Percentiles rank a stretch among this genome's conserved stretches.
Conservation (phyloP, 2,888 invertebrate genomes). For the Melipona bicolor region DNA sequence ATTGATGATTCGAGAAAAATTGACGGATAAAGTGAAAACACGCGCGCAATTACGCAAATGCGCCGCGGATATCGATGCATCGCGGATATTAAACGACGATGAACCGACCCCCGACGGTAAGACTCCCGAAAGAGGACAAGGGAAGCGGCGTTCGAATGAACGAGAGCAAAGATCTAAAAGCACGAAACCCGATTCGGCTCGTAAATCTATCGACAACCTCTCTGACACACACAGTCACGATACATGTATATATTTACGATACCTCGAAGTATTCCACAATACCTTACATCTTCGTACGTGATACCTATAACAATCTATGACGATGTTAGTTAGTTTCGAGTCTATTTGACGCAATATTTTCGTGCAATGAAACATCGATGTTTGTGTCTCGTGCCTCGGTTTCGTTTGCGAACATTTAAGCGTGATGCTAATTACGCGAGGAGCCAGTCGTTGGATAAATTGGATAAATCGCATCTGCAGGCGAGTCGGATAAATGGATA, state of each 20-base stretch:
- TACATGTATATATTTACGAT: conserved; percentile 74
- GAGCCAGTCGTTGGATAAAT: conserved; percentile 67
- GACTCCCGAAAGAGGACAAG: conserved; percentile 10
- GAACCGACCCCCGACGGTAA: conserved; percentile 16
- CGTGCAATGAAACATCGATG: neutral
- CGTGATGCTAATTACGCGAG: neutral
- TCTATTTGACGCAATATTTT: too few species aligned
- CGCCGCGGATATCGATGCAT: conserved; percentile 35
- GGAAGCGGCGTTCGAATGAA: neutral
- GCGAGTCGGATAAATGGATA: conserved; percentile 74
- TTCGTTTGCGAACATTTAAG: neutral
- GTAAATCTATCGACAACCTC: conserved; percentile 66
- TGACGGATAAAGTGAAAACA: conserved; percentile 35
- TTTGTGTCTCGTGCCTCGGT: neutral
- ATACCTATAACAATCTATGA: conserved; percentile 68
- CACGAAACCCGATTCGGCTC: conserved; percentile 57
- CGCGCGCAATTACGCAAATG: conserved; percentile 66
- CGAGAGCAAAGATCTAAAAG: conserved; percentile 49
- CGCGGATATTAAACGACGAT: conserved; percentile 51
- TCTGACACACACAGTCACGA: conserved; percentile 24
- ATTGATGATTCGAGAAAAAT: conserved; percentile 31
- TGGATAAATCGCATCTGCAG: conserved; percentile 68
- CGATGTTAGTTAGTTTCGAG: conserved; percentile 6
- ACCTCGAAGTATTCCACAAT: conserved; percentile 63
- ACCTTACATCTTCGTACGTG: conserved; percentile 50